Conservation (phyloP, 64 coral and sea anemone species). For the Trachythela sp. region DNA sequence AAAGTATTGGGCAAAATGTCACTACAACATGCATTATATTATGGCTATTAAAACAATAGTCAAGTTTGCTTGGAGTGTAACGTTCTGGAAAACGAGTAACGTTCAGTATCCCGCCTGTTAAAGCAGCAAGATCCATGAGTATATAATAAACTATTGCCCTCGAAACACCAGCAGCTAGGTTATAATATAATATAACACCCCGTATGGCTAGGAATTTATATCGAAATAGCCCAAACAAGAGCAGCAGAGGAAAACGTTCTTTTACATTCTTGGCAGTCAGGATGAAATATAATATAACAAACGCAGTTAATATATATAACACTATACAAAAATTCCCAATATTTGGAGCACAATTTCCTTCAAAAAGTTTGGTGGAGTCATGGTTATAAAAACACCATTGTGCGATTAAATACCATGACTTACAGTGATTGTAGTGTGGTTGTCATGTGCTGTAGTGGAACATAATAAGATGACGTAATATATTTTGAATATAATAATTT, state of each 20-base stretch:
- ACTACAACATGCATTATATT: neutral
- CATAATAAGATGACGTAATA: no score
- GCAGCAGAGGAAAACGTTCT: neutral
- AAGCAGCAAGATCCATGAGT: neutral
- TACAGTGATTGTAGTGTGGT: no score
- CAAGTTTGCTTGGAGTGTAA: neutral
- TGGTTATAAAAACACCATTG: no score
- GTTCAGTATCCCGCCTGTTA: neutral
- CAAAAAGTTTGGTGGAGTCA: no score
- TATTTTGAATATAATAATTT: no score
- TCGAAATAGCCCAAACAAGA: neutral
- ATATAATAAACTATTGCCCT: neutral
- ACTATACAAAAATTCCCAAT: neutral
- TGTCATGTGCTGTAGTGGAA: no score
- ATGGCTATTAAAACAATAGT: slow-evolving; percentile 4
- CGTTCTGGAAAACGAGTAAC: slow-evolving; percentile 8
- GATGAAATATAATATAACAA: neutral
- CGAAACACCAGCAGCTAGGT: neutral
- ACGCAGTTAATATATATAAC: neutral
- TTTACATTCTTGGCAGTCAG: neutral
- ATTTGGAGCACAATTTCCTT: neutral
- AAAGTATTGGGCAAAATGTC: slow-evolving; percentile 13
- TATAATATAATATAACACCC: neutral
- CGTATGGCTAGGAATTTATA: neutral
- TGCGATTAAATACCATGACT: no score